Evolutionary conservation across 2,888 invertebrate species (phyloP), one percentile per base, ranked within the genome.

Genomic region (Apamea anceps): DNA sequence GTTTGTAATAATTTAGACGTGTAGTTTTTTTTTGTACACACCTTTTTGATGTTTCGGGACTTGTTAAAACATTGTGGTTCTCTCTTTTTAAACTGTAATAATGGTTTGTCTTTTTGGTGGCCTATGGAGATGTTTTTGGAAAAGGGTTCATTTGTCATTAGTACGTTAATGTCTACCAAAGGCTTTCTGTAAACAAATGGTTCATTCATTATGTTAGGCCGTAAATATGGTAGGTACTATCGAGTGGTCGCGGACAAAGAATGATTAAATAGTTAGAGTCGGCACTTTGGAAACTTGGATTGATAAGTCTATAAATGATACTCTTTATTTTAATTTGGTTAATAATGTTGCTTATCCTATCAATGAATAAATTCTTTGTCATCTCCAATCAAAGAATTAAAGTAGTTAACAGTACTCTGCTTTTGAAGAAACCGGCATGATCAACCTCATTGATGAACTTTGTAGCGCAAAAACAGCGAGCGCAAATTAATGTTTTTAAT

Each of bases 1-100:
- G 89, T 89, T 87, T 88, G 89, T 87, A 83, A 88, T 87, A 88
- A 89, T 85, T 85, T 84, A 80, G 76, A 85, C 80, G 72, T 72
- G 77, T 72, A 83, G 81, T 71, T 82, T 89, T 85, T 65, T 87
- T 84, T 74, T 86, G 68, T 86, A 77, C 75, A 80, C 77, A 79
- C 78, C 84, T 89, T 87, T 86, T 89, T 89, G 86, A 88, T 86
- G 88, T 88, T 72, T 51, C 48, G 82, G 10, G 77, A 70, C 86
- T 81, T 88, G 89, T 89, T 81, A 81, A 87, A 80, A 72, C 79
- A 79, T 79, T 79, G 37, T 42, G n/a, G 66, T 32, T 60, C 21
- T 75, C 12, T 82, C 15, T 42, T 78, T 87, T 80, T 73, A n/a
- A 60, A 82, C 63, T 42, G 68, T 66, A 72, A 77, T 86, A 68